Evolutionary conservation across 2,888 invertebrate species (phyloP).

Genomic region (Morpho helenor): DNA sequence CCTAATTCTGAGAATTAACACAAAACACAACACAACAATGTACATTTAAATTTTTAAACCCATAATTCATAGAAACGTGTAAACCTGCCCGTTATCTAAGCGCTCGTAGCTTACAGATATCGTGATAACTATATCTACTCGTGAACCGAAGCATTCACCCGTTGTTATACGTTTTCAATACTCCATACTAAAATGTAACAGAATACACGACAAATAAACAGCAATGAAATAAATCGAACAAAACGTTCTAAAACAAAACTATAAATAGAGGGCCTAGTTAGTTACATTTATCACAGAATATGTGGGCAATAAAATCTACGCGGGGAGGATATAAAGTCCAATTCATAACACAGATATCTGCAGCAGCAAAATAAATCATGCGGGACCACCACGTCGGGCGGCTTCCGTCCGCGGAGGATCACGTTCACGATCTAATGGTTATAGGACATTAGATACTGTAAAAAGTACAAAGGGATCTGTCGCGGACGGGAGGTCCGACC

Average conservation of each 20-base stretch:
- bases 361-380: conserved; percentile 30
- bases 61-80: conserved; percentile 14
- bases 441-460: conserved; percentile 36
- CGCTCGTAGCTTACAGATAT: no score
- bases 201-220: no score
- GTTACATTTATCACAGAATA: conserved; percentile 1
- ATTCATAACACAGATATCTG: conserved; percentile 46
- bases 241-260: background rate
- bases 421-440: conserved; percentile 33
- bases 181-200: no score
- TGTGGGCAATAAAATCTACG: conserved; percentile 42
- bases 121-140: background rate
- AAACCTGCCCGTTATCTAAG: background rate
- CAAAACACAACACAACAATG: conserved; percentile 29
- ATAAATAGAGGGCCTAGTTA: background rate
- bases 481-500: conserved; percentile 28
- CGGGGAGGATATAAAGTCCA: conserved; percentile 45
- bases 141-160: background rate
- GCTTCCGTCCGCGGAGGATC: conserved; percentile 33
- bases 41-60: conserved; percentile 26
- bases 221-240: no score
- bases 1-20: conserved; percentile 53
- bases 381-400: conserved; percentile 58
- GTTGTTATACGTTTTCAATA: no score
- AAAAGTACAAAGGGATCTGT: conserved; percentile 31